Evolutionary conservation across 1,140 invertebrate genomes (phyloP).

Genomic region (Ceratina japonica): DNA sequence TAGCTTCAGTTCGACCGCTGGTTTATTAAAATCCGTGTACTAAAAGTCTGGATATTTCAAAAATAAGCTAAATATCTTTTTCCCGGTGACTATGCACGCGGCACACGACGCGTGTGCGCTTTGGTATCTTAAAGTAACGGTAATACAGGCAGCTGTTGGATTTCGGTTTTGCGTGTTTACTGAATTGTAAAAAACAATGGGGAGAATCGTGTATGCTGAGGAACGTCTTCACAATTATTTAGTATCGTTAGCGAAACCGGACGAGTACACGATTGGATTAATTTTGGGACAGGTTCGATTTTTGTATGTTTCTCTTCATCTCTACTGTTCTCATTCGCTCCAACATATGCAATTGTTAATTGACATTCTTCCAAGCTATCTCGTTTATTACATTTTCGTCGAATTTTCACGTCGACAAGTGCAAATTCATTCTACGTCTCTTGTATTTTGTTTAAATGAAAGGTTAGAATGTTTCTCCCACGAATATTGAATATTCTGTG

Average conservation of each 20-base stretch:
- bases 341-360: constrained; percentile 50
- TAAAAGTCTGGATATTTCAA: no score
- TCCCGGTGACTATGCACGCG: no score
- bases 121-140: no score
- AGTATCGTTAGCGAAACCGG: constrained; percentile 71
- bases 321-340: not conserved
- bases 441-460: constrained; percentile 34
- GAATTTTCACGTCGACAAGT: not conserved
- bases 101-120: no score
- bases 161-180: not conserved
- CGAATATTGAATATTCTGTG: no score
- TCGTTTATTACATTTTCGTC: not conserved
- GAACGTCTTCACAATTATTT: constrained; percentile 78
- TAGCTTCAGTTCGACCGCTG: no score
- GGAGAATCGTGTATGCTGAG: constrained; percentile 76
- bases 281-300: constrained; percentile 84
- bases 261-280: constrained; percentile 83
- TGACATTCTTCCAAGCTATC: not conserved
- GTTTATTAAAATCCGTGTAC: no score
- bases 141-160: no score
- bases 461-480: no score
- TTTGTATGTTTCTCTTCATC: constrained; percentile 41
- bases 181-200: constrained; percentile 71
- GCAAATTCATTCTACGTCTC: constrained; percentile 2
- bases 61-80: no score